These are phyloP conservation scores for Folsomia candida DNA, from an alignment of 2,888 invertebrate species.

Conservation along the genomic window DNA sequence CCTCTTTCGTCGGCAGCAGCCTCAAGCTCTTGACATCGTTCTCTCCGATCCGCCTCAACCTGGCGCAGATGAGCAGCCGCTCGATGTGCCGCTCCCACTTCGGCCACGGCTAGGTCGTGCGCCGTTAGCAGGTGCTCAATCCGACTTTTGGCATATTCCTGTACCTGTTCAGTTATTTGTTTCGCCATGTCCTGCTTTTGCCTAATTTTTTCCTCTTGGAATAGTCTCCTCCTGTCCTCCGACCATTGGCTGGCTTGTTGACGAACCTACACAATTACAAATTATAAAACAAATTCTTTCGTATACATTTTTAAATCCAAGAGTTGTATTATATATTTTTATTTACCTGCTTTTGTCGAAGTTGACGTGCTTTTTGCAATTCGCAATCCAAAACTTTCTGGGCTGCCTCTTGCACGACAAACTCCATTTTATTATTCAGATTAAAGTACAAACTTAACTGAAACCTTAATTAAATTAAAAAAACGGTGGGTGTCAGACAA, in stretches of 20 bases:
- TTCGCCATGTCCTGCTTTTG: constrained; percentile 19
- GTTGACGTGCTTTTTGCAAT: constrained; percentile 25
- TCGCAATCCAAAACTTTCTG: constrained; percentile 23
- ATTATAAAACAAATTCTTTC: constrained; percentile 1
- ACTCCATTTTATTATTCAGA: too few species aligned
- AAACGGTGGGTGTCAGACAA: too few species aligned
- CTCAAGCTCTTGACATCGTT: constrained; percentile 25
- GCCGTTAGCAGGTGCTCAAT: constrained; percentile 25
- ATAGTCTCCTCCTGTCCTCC: constrained; percentile 24
- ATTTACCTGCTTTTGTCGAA: constrained; percentile 34
- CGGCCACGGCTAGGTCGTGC: constrained; percentile 36
- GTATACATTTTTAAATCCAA: neutral
- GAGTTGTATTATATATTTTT: neutral
- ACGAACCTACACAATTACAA: constrained; percentile 25
- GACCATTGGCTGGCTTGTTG: constrained; percentile 39
- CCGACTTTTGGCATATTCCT: constrained; percentile 22
- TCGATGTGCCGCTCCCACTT: constrained; percentile 40
- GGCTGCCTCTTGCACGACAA: constrained; percentile 30
- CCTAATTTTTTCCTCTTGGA: constrained; percentile 26
- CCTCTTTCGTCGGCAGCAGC: constrained; percentile 34
- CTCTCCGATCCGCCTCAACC: constrained; percentile 20
- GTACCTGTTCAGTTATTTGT: constrained; percentile 22
- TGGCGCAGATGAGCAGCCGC: constrained; percentile 31
- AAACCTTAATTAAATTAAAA: too few species aligned
- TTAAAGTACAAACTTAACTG: too few species aligned